Conservation (phyloP, 2,888 invertebrate species). For the Branchellion lobata region DNA sequence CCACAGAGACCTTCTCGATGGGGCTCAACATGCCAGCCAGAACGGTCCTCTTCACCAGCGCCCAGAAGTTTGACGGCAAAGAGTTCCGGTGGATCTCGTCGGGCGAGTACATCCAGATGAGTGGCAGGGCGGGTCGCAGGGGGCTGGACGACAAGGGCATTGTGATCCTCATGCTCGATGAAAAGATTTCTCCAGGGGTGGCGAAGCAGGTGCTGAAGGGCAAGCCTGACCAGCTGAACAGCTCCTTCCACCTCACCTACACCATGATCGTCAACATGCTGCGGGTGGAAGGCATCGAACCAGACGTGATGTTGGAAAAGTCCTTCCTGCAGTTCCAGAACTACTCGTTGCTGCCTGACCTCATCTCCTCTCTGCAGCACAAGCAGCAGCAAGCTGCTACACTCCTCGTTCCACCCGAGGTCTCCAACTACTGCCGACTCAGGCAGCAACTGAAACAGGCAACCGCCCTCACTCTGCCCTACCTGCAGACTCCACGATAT, state of each 20-base stretch:
- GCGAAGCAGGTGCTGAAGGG: conserved; percentile 72
- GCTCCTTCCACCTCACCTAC: conserved; percentile 97
- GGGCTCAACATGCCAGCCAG: conserved; percentile 99
- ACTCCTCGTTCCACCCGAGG: conserved; percentile 59
- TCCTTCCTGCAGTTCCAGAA: conserved; percentile 99
- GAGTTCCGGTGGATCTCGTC: conserved; percentile 82
- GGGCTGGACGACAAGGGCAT: conserved; percentile 93
- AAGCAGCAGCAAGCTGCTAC: neutral
- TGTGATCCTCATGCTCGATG: conserved; percentile 97
- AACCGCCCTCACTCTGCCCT: conserved; percentile 74
- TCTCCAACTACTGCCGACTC: conserved; percentile 82
- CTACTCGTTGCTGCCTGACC: conserved; percentile 85
- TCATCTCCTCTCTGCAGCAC: conserved; percentile 64
- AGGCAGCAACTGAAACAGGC: conserved; percentile 77
- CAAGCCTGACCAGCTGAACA: conserved; percentile 92
- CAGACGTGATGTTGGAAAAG: conserved; percentile 96
- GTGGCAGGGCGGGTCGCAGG: conserved; percentile 93
- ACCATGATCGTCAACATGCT: conserved; percentile 97
- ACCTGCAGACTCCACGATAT: conserved; percentile 81
- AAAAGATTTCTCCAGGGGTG: conserved; percentile 74
- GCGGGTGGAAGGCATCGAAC: conserved; percentile 97
- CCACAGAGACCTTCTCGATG: conserved; percentile 99
- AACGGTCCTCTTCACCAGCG: conserved; percentile 92
- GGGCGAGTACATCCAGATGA: conserved; percentile 99
- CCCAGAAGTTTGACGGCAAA: conserved; percentile 94